Evolutionary conservation across 1,140 invertebrate genomes (phyloP).

Genomic region (Oryzaephilus surinamensis): DNA sequence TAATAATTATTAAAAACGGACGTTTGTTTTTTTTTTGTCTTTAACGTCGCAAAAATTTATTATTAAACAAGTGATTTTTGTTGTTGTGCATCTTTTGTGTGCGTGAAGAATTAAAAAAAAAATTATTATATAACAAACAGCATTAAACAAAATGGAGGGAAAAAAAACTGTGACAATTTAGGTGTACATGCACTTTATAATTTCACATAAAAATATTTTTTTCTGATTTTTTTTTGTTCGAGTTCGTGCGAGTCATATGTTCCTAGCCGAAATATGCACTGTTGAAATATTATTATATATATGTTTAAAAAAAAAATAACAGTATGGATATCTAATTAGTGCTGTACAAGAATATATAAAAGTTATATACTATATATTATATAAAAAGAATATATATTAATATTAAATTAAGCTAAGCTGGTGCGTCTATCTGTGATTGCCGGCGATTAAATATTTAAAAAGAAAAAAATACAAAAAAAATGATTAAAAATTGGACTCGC

Average conservation of each 20-base stretch:
- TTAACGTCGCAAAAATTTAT: not conserved
- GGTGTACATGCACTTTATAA: conserved; percentile 21
- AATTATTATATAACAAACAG: not conserved
- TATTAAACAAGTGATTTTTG: not conserved
- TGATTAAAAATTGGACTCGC: conserved; percentile 1
- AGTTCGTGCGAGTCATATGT: conserved; percentile 30
- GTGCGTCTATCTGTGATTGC: conserved; percentile 25
- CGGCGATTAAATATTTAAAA: conserved; percentile 7
- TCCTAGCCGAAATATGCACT: conserved; percentile 23
- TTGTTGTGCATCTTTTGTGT: conserved; percentile 1
- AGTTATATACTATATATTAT: no score
- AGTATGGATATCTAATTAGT: no score
- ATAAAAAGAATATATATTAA: no score
- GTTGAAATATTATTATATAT: not conserved
- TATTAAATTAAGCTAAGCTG: conserved; percentile 10
- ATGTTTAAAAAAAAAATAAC: conserved; percentile 12
- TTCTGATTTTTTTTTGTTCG: no score
- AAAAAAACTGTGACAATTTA: conserved; percentile 12
- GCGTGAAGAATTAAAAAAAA: conserved; percentile 1
- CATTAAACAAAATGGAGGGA: not conserved
- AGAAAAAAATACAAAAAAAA: not conserved
- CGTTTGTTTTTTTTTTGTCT: not conserved
- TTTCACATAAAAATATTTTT: conserved; percentile 29
- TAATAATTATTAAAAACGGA: not conserved
- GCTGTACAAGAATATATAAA: no score